Base-by-base conservation (phyloP, 2,888 invertebrate species). In the Parnassius orleans region DNA sequence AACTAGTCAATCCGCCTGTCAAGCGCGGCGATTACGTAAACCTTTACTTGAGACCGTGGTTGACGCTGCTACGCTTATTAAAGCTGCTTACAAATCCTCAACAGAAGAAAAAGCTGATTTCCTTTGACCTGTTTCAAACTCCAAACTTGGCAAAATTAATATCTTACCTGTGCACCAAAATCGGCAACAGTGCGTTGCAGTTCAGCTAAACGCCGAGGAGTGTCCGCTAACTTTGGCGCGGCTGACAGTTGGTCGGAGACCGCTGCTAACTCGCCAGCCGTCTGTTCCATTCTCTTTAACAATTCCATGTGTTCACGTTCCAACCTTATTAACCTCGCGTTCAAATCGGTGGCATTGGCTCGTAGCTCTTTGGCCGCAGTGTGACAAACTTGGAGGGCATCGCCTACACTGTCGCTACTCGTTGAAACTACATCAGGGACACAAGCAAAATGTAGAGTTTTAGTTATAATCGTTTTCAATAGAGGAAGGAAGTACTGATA, bases 361-460 rank as follows among this genome's bases (percentile, higher is more conserved):
- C 93, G 92, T 52, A 95, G 84, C 70, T 93, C 94, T 75, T 93
- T 94, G 10, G 95, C 93, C 9, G 94, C 91, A 11, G 95, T 94
- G 78, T 95, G 95, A 80, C 95, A 95, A 75, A 94, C 91, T 82
- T 95, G 95, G 57, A 95, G 80, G 2, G 93, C 94, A 77, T 95
- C 95, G 57, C 94, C 94, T 69, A 95, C 93, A 64, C 93, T 93
- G 79, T 93, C 93, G 80, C 93, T 95, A 75, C 94, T 94, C 65
- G 94, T 94, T 83, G 93, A 86, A 76, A 95, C 94, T 94, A 83
- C 70, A 46, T 15, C 74, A 69, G 75, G 73, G 74, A 46, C 19
- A 33, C 33, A 33, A 33, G 33, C 33, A 33, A 33, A 33, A 33
- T 33, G 0, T 33, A 33, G 24, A 24, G 33, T 33, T 33, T 33